Evolutionary conservation across 2,888 invertebrate genomes (phyloP), one percentile per base, ranked within the genome.

Genomic region (Tetragonula carbonaria): DNA sequence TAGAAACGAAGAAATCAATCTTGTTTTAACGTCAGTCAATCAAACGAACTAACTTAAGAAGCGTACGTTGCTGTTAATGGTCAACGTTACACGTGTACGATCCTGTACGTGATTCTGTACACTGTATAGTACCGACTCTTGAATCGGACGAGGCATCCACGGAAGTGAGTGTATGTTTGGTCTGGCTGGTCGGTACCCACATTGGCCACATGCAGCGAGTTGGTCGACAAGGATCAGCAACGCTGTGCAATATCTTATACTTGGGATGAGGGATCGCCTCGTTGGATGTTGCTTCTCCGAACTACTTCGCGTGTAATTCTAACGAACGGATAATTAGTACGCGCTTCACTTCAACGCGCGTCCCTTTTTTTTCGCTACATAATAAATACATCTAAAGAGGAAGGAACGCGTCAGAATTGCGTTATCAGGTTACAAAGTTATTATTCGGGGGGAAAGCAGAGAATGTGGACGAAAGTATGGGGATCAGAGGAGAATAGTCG

Each of bases 291-390:
- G 74, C 11, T 50, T 23, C 71, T 13, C 33, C 62, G 33, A 50
- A 50, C 38, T 51, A 33, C 33, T 23, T 23, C 28, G 51, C 74
- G 66, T 33, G 76, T 51, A 66, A 77, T 59, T 71, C 71, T 86
- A 86, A 86, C 79, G 79, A 83, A 86, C 51, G 76, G 50, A 28
- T 63, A 68, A 82, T 86, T 83, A 45, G 45, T 8, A 86, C 53
- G 67, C 8, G 23, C n/a, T 38, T 21, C 8, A 13, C 16, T 13
- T 28, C 45, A 45, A 3, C 3, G 4, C 3, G 4, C 4, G 51
- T 14, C 57, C n/a, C 13, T 2, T 11, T 66, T 55, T 51, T 1
- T 21, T 23, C 67, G 14, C 50, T 11, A 0, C 18, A 33, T 33
- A 33, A 63, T 33, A 33, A 65, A 65, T 2, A 21, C 18, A 18